phyloP scores from a whole-genome alignment of 1,140 invertebrate genomes.

The Chironomus striatipennis region DNA sequence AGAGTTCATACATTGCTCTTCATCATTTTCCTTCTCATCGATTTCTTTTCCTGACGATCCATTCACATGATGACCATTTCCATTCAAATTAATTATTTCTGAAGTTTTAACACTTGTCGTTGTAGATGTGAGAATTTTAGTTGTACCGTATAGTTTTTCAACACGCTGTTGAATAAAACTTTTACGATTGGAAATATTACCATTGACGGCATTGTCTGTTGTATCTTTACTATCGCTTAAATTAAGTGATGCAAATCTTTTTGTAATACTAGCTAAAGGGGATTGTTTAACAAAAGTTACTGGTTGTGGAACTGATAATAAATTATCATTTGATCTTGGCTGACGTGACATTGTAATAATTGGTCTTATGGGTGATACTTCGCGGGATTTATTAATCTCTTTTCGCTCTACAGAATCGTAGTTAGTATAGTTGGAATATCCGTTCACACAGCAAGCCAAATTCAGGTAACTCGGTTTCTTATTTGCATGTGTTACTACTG shows the following conservation, averaged over 20 bases:
- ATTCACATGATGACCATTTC: constrained; percentile 23
- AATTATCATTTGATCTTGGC: constrained; percentile 26
- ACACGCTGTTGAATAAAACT: constrained; percentile 83
- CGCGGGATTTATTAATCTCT: constrained; percentile 55
- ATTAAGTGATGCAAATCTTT: constrained; percentile 5
- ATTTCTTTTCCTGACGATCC: constrained; percentile 6
- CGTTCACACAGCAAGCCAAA: constrained; percentile 80
- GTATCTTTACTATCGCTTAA: constrained; percentile 21
- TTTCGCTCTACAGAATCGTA: constrained; percentile 70
- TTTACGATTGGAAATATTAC: constrained; percentile 36
- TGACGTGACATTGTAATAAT: constrained; percentile 36
- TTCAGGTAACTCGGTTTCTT: constrained; percentile 73
- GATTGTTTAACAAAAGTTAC: constrained; percentile 25
- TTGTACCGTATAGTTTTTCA: constrained; percentile 68
- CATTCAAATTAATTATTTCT: constrained; percentile 39
- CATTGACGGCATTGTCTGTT: constrained; percentile 24
- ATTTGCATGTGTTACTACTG: constrained; percentile 6
- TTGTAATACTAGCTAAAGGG: neutral
- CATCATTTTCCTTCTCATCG: constrained; percentile 18
- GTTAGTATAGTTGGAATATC: constrained; percentile 74
- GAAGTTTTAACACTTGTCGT: constrained; percentile 41
- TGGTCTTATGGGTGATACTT: constrained; percentile 55
- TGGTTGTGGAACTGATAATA: constrained; percentile 24
- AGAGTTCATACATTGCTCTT: constrained; percentile 25
- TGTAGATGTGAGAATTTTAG: constrained; percentile 36